Conservation (phyloP, 2,888 invertebrate species). For the Dioctria linearis region DNA sequence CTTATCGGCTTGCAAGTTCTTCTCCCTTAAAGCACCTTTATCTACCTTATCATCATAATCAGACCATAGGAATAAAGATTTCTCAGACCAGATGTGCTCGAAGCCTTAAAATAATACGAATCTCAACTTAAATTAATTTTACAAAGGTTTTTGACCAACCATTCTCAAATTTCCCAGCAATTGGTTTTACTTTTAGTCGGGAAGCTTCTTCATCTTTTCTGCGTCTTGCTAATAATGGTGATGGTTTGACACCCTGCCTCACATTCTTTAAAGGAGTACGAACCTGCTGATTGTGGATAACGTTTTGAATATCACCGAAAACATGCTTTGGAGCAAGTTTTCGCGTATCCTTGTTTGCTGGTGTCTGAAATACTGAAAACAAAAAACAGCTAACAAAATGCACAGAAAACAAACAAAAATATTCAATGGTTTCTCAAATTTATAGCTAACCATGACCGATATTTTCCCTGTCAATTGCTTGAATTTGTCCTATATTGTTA, state of each 20-base stretch:
- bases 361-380: background rate
- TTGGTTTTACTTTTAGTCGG: no score
- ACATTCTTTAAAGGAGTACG: background rate
- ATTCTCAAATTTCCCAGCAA: no score
- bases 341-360: background rate
- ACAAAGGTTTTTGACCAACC: no score
- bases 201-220: background rate
- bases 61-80: background rate
- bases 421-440: no score
- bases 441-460: no score
- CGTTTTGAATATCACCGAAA: constrained; percentile 47
- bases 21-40: background rate
- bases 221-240: background rate
- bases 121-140: no score
- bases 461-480: no score
- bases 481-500: no score
- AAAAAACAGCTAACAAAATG: background rate
- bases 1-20: background rate
- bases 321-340: constrained; percentile 18
- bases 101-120: background rate
- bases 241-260: background rate
- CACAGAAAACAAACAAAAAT: no score
- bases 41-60: constrained; percentile 11
- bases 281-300: constrained; percentile 31
- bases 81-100: constrained; percentile 6